Percentiles rank a stretch among this genome's conserved stretches.
phyloP scores from a whole-genome alignment of 2,113 vertebrate genomes.

The Oriolus oriolus region DNA sequence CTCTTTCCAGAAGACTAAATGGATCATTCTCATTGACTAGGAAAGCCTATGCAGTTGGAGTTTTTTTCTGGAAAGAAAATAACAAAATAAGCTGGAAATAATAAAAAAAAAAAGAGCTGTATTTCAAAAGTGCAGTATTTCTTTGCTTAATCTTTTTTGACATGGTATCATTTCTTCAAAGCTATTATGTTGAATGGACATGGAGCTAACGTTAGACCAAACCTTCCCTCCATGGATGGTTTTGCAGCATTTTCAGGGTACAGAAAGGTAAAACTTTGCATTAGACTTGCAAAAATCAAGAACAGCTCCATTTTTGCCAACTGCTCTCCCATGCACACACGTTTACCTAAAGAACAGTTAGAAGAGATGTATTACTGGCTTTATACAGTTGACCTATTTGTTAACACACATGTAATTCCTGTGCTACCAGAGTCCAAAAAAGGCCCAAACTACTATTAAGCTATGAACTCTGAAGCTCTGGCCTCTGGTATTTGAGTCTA shows the following conservation, averaged over 20 bases:
- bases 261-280: conserved; percentile 85
- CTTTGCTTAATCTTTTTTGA: background rate
- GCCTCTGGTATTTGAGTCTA: background rate
- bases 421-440: background rate
- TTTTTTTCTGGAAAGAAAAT: background rate
- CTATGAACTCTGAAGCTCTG: background rate
- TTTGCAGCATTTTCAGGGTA: conserved; percentile 76
- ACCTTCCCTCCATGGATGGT: conserved; percentile 83
- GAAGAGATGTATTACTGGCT: background rate
- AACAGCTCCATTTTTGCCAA: conserved; percentile 97
- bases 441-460: background rate
- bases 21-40: background rate
- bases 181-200: conserved; percentile 77
- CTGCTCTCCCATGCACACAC: conserved; percentile 95
- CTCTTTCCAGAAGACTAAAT: background rate
- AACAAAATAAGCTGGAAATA: background rate
- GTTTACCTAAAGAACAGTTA: conserved; percentile 77
- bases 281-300: conserved; percentile 83
- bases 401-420: background rate
- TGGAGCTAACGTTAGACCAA: conserved; percentile 89
- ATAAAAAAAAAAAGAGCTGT: background rate
- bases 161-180: conserved; percentile 56
- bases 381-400: background rate
- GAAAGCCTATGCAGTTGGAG: background rate
- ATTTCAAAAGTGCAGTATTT: conserved; percentile 1